Evolutionary conservation across 2,797 vertebrate genomes (phyloP), one percentile per base, ranked within the genome.

Genomic region (Psittacula derbiana): DNA sequence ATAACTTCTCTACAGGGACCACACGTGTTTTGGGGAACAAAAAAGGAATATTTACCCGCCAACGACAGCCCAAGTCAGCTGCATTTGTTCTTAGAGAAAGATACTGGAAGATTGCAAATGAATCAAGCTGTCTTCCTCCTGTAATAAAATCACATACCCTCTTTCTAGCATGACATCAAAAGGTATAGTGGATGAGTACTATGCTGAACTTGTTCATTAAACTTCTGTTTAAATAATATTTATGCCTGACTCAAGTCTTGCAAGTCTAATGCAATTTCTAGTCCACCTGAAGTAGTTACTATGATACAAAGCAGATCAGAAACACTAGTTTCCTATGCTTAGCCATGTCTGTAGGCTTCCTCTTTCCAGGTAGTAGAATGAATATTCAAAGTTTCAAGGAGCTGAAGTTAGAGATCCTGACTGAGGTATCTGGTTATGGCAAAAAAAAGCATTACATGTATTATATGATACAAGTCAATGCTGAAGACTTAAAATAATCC

Each of bases 1-100:
- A 0, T 70, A 30, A 86, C 72, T 86, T 93, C 67, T 86, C 93
- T 93, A 12, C 96, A 99, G 99, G 94, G 16, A 78, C 97, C 88
- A 88, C 18, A 0, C 98, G 99, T 76, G 98, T 98, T 55, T 65
- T 99, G 60, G 99, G 99, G 16, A 99, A 99, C 96, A 99, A 98
- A 95, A 99, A 99, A 93, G 99, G 99, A 25, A 97, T 99, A 91
- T 99, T 99, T 96, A 99, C 97, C 43, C 98, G 99, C 9, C 99
- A 99, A 66, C 97, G 99, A 69, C 99, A 99, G 92, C 99, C 99
- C 33, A 99, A 99, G 97, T 92, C 98, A 5, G 98, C 98, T 7
- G 99, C 99, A 0, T 99, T 99, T 96, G 80, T 99, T 93, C 97
- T 99, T 81, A 98, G 97, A 95, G 98, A 99, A 65, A 97, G 99